phyloP scores from a whole-genome alignment of 53 echinoderm and acorn worm species.

The Mesocentrotus franciscanus region DNA sequence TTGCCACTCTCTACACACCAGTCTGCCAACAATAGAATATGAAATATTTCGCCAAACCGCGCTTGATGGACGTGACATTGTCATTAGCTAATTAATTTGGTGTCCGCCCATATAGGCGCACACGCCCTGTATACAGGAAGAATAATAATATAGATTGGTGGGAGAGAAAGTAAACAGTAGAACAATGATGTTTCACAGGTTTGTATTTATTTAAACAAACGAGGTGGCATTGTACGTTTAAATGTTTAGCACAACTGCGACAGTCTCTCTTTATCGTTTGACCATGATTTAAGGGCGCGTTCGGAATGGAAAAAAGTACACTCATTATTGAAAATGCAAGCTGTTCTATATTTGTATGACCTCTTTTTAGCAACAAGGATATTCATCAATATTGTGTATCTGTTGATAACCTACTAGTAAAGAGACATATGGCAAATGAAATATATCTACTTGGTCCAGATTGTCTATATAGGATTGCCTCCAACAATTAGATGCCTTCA shows the following conservation, averaged over 20 bases:
- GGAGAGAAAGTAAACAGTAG: background rate
- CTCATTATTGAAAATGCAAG: background rate
- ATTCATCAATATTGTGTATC: background rate
- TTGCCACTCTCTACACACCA: background rate
- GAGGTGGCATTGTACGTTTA: background rate
- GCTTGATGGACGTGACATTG: slow-evolving; percentile 34
- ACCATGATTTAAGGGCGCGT: background rate
- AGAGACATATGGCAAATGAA: background rate
- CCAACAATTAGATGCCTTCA: no score
- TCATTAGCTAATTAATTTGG: slow-evolving; percentile 46
- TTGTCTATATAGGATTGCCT: background rate
- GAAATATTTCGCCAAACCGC: slow-evolving; percentile 28
- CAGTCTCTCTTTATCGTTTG: background rate
- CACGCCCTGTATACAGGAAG: slow-evolving; percentile 16
- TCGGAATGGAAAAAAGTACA: background rate
- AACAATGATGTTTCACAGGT: slow-evolving; percentile 3
- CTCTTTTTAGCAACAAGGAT: background rate
- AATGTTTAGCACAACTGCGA: background rate
- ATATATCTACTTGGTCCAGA: background rate
- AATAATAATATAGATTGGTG: background rate
- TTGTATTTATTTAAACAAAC: slow-evolving; percentile 43
- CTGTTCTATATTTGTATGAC: background rate
- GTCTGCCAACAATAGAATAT: background rate
- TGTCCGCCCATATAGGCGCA: background rate
- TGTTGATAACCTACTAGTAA: background rate